A percentile compares a stretch with the other conserved stretches of the same genome.
phyloP scores from a whole-genome alignment of 1,140 invertebrate genomes.

The Caenorhabditis latens region DNA sequence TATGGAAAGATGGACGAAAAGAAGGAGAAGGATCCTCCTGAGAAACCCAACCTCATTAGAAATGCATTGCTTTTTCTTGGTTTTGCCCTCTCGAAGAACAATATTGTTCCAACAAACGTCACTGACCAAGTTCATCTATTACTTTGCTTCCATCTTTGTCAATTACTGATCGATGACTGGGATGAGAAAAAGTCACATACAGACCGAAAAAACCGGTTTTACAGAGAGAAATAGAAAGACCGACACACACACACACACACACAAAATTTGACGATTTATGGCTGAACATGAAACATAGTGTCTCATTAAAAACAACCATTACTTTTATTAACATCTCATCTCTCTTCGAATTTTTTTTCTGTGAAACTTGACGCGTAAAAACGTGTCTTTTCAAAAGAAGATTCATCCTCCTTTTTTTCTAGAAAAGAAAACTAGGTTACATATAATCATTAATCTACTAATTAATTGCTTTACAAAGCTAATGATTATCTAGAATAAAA shows the following conservation, averaged over 20 bases:
- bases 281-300: conserved; percentile 46
- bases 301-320: conserved; percentile 45
- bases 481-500: neutral
- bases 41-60: conserved; percentile 20
- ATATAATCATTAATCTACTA: neutral
- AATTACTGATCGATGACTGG: conserved; percentile 42
- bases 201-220: conserved; percentile 26
- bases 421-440: neutral
- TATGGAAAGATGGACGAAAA: too few relatives aligned
- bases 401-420: neutral
- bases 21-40: neutral
- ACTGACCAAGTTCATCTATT: conserved; percentile 4
- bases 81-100: too few relatives aligned
- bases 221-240: neutral
- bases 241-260: neutral
- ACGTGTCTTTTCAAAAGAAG: conserved; percentile 6
- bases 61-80: conserved; percentile 35
- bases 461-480: neutral
- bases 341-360: conserved; percentile 4
- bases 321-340: conserved; percentile 43
- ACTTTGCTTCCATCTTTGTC: conserved; percentile 15
- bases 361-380: conserved; percentile 43
- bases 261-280: conserved; percentile 49
- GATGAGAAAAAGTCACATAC: conserved; percentile 12
- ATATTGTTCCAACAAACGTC: neutral